A percentile compares a stretch with the other conserved stretches of the same genome.
Evolutionary conservation across 2,113 vertebrate species (phyloP).

Genomic region (Indicator maculatus): DNA sequence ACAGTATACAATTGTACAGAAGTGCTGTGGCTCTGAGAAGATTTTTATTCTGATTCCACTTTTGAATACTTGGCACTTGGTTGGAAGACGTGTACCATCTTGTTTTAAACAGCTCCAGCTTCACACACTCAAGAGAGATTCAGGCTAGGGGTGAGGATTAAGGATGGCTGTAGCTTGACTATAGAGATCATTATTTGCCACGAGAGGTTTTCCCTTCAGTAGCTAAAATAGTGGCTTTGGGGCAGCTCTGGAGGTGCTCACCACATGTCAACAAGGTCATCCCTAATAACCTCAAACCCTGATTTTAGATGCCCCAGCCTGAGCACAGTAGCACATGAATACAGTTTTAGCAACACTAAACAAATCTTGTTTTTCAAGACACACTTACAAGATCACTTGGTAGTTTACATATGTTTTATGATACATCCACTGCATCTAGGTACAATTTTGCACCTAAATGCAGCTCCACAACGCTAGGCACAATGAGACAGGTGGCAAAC

Average conservation of each 20-base stretch:
- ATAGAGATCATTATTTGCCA: neutral
- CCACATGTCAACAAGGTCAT: neutral
- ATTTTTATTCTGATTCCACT: neutral
- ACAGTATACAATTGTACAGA: neutral
- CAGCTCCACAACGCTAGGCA: neutral
- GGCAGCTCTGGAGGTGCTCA: neutral
- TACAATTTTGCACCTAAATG: neutral
- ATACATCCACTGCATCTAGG: neutral
- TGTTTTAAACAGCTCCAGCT: constrained; percentile 40
- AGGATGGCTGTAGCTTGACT: neutral
- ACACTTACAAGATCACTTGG: neutral
- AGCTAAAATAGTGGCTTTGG: neutral
- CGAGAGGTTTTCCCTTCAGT: neutral
- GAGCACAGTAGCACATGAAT: neutral
- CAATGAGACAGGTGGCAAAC: neutral
- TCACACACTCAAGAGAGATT: neutral
- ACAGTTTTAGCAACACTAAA: neutral
- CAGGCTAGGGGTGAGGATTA: constrained; percentile 31
- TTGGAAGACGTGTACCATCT: constrained; percentile 49
- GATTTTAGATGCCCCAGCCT: neutral
- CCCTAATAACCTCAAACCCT: neutral
- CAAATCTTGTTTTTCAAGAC: constrained; percentile 7
- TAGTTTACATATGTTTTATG: neutral
- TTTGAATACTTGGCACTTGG: constrained; percentile 46
- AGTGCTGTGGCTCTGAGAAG: neutral